Evolutionary conservation across 2,797 vertebrate species (phyloP).

Genomic region (Gymnodraco acuticeps): DNA sequence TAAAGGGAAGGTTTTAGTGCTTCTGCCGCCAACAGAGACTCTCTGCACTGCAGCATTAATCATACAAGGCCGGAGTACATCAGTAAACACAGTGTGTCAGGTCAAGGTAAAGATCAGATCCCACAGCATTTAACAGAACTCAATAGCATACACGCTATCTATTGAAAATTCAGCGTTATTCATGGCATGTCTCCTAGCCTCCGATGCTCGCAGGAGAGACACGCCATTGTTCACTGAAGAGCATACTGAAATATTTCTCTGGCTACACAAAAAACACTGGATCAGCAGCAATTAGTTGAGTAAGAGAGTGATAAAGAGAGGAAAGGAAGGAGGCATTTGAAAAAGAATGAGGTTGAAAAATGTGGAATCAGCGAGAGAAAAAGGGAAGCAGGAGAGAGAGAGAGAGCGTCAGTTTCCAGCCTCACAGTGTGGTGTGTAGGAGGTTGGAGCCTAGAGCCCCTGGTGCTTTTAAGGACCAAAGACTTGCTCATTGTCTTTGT

Average conservation of each 20-base stretch:
- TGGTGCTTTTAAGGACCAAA: slow-evolving; percentile 70
- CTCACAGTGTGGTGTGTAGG: slow-evolving; percentile 62
- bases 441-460: slow-evolving; percentile 64
- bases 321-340: slow-evolving; percentile 56
- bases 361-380: slow-evolving; percentile 78
- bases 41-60: slow-evolving; percentile 72
- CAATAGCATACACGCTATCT: slow-evolving; percentile 75
- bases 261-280: slow-evolving; percentile 80
- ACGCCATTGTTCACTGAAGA: slow-evolving; percentile 79
- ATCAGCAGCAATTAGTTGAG: slow-evolving; percentile 83
- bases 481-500: slow-evolving; percentile 64
- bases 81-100: slow-evolving; percentile 83
- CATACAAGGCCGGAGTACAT: slow-evolving; percentile 78
- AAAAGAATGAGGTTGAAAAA: slow-evolving; percentile 69
- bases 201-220: slow-evolving; percentile 70
- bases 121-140: slow-evolving; percentile 82
- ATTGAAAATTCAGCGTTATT: slow-evolving; percentile 83
- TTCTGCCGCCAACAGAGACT: slow-evolving; percentile 60
- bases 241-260: slow-evolving; percentile 80
- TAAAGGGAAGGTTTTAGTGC: slow-evolving; percentile 71
- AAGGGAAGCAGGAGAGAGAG: slow-evolving; percentile 53
- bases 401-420: slow-evolving; percentile 45
- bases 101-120: slow-evolving; percentile 84
- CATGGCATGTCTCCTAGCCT: slow-evolving; percentile 73
- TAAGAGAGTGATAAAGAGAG: slow-evolving; percentile 79